Evolutionary conservation across 2,888 invertebrate species (phyloP), one percentile per base, ranked within the genome.

Genomic region (Julus scandinavius): DNA sequence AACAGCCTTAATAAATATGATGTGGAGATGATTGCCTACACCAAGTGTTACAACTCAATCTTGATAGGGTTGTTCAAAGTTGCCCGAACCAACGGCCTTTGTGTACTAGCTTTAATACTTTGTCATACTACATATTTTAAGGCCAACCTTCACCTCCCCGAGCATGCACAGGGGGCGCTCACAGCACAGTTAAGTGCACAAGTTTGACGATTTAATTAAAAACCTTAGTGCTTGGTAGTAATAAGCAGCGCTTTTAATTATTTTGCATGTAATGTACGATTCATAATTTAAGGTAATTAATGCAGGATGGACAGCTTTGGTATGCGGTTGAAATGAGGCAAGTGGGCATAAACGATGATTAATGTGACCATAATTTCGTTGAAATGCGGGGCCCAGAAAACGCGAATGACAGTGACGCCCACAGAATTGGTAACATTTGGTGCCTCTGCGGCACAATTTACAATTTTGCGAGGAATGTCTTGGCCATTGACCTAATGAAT

Each of bases 251-350:
- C 2, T 29, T 80, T 80, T 80, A 80, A 80, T 80, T 80, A 80
- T 38, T 80, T 80, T 38, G 80, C 80, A 38, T 80, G 63, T 80
- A 80, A 72, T 72, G 80, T 80, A 38, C 80, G 80, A 80, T 80
- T 80, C 80, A 80, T 80, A 80, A 80, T 38, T 80, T 80, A 80
- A 80, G 80, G 80, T 80, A 80, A 80, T 80, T 80, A 80, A 80
- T 80, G 80, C 29, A 13, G 80, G 38, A 80, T 80, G 80, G 80
- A 80, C 80, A 38, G 80, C 38, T 80, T 80, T 80, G 80, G 80
- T 80, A 80, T 80, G 80, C 80, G 80, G 80, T 80, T 80, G 80
- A 80, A 80, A 80, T 20, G 80, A 80, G 80, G 20, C 80, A 80
- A 80, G 80, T 80, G 80, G 80, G 80, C 80, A 80, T 80, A 38